A percentile compares a stretch with the other conserved stretches of the same genome.
These are phyloP conservation scores for Mus caroli DNA, from an alignment of 2,797 vertebrate species.

Conservation along the genomic window DNA sequence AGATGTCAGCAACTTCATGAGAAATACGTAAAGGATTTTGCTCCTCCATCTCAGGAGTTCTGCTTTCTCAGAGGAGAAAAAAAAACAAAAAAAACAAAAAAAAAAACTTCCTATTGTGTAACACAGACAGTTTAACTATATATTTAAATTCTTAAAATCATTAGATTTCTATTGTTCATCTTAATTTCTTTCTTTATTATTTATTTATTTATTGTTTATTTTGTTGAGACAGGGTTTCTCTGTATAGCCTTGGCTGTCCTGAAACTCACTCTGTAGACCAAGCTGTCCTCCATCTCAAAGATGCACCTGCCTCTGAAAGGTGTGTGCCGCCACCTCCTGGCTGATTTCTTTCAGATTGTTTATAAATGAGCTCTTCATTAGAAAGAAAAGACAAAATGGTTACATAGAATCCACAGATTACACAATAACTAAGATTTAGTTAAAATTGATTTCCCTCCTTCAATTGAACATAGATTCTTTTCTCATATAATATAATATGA, in stretches of 20 bases:
- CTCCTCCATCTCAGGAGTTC: not conserved
- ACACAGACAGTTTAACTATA: slow-evolving; percentile 20
- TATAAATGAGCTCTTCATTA: not conserved
- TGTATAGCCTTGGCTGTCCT: not conserved
- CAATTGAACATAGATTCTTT: not conserved
- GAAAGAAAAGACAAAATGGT: not conserved
- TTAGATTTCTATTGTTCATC: not conserved
- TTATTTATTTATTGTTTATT: not conserved
- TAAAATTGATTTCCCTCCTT: not conserved
- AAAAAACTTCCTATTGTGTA: slow-evolving; percentile 21
- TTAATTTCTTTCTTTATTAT: not conserved
- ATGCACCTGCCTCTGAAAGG: not conserved
- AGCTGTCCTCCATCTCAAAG: not conserved
- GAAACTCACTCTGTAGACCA: not conserved
- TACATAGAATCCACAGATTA: not conserved
- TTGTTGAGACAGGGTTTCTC: not conserved
- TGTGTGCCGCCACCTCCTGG: not conserved
- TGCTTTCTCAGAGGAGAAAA: slow-evolving; percentile 8
- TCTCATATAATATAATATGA: not conserved
- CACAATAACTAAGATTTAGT: slow-evolving; percentile 2
- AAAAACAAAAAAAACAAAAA: not conserved
- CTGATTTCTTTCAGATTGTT: not conserved
- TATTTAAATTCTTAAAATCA: not conserved
- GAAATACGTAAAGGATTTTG: slow-evolving; percentile 25
- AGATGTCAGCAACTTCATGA: not conserved